Base-by-base conservation (phyloP, 1,140 invertebrate species). In the Pseudoatta argentina region DNA sequence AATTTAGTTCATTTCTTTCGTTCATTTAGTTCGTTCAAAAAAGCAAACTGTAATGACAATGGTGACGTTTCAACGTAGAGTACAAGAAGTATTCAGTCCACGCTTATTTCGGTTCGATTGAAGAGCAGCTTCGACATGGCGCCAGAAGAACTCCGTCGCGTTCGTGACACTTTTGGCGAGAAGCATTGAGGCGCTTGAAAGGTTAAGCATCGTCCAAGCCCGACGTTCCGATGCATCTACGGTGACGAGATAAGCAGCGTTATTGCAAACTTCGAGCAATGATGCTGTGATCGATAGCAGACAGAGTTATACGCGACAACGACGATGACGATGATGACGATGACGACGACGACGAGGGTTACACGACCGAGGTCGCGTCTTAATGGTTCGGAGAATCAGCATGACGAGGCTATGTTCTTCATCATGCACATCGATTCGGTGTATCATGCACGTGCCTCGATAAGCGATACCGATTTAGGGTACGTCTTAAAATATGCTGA, bases 331-430 rank as follows among this genome's bases (percentile, higher is more conserved):
- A 44, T n/a, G 44, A 39, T 21, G 78, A 64, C 75, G 75, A 81
- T 7, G 78, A 48, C 67, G 59, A 79, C 78, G 86, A 76, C 85
- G 67, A 88, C 34, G 85, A 83, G 78, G 71, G 67, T 72, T 88
- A 77, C 87, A 75, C 51, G 87, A 86, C 59, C 75, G 85, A 79
- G 66, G 76, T 79, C 76, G 76, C 24, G 55, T 87, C 69, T 89
- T 89, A 89, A 89, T 86, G 88, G 87, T 87, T 89, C 86, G 81
- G 44, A 87, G 88, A 89, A 89, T 89, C 88, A 69, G 67, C 86
- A 67, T 75, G 85, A 86, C 86, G 61, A 67, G 53, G 57, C 79
- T 48, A 18, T 30, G 34, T 21, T 51, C 64, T 69, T 24, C 34
- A 39, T 67, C 64, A 63, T 57, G 30, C 59, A 73, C 81, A 57